Evolutionary conservation across 2,888 invertebrate species (phyloP), one percentile per base, ranked within the genome.

Genomic region (Sycophila texana): DNA sequence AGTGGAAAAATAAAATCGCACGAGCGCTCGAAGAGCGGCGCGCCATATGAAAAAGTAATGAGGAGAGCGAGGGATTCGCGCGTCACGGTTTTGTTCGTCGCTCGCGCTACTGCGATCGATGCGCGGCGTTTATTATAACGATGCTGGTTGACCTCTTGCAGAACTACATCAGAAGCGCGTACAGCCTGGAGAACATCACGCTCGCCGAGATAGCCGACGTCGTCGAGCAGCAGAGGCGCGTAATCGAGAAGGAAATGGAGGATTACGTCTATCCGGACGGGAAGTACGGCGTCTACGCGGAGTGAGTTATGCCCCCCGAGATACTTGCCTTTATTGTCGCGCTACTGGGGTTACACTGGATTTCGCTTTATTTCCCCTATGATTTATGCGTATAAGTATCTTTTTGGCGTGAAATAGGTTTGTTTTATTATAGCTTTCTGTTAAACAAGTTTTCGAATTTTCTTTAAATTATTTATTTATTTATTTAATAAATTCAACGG

Each of bases 181-280:
- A 80, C 63, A 80, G 77, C 67, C 67, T 81, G 51, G 85, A 87
- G 53, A 88, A 89, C 85, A 82, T 84, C 3, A 86, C 88, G 1
- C 79, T 84, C 12, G 80, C 91, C 76, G 92, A 92, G 84, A 92
- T 94, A 84, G 90, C 92, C 83, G 92, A 93, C 85, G 92, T 94
- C 67, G 89, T 95, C 76, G 91, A 91, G 80, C 91, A 91, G 78
- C 93, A 94, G 86, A 91, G 93, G 80, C 89, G 87, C 65, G 88
- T 91, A 74, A 92, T 94, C 65, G 91, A 91, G 49, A 89, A 89
- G 77, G 94, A 94, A 87, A 92, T 94, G 92, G 90, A 91, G 60
- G 92, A 92, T 84, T 94, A 94, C 86, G 91, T 91, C 73, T 94
- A 93, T 90, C 93, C 93, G 1, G 90, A 91, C 74, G 93, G 93